A percentile compares a stretch with the other conserved stretches of the same genome.
Evolutionary conservation across 2,797 vertebrate species (phyloP).

Genomic region (Sorex maritimensis): DNA sequence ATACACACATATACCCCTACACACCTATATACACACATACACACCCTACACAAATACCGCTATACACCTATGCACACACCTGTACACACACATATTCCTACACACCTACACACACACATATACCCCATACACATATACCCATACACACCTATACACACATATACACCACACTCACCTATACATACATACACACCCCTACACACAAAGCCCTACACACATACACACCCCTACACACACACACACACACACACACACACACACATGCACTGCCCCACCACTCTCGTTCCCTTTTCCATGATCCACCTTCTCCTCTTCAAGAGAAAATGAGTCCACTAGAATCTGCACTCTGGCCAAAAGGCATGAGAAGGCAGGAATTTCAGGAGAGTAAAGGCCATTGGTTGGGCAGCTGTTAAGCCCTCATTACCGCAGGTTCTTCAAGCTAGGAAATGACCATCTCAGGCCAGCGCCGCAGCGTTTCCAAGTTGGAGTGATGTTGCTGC

Average conservation of each 20-base stretch:
- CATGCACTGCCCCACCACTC: not conserved
- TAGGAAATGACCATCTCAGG: slow-evolving; percentile 4
- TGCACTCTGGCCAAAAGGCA: slow-evolving; percentile 20
- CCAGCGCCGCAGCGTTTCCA: slow-evolving; percentile 11
- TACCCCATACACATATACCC: no score
- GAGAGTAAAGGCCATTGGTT: not conserved
- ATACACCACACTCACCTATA: no score
- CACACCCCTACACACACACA: no score
- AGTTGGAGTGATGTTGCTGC: not conserved
- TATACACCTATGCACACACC: no score
- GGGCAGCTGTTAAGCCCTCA: not conserved
- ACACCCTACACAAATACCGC: no score
- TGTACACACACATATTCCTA: no score
- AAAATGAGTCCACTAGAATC: slow-evolving; percentile 1
- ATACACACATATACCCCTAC: no score
- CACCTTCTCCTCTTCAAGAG: slow-evolving; percentile 24
- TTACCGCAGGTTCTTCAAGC: not conserved
- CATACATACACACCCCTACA: not conserved
- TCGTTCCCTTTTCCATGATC: not conserved
- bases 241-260: no score
- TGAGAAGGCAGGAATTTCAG: not conserved
- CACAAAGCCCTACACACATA: not conserved
- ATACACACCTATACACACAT: no score
- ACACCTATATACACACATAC: no score
- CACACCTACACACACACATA: no score